Evolutionary conservation across 1,140 invertebrate genomes (phyloP).

Genomic region (Amphibalanus amphitrite): DNA sequence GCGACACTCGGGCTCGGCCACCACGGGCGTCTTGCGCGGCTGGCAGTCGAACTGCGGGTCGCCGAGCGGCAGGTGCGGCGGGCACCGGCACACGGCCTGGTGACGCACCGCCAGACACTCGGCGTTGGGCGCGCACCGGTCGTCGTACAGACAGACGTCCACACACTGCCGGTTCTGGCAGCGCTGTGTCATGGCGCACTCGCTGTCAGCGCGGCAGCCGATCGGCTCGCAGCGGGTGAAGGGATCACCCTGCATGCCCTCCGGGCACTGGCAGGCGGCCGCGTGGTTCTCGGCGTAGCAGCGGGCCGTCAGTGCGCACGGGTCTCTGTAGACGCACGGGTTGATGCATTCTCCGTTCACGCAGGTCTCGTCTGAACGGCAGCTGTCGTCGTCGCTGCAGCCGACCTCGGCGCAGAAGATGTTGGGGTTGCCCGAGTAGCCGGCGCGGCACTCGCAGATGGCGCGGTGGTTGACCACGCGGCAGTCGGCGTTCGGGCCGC

Average conservation of each 20-base stretch:
- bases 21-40: constrained; percentile 62
- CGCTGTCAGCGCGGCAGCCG: constrained; percentile 18
- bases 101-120: constrained; percentile 66
- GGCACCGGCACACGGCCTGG: constrained; percentile 61
- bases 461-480: constrained; percentile 31
- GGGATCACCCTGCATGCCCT: constrained; percentile 22
- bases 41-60: constrained; percentile 33
- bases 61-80: constrained; percentile 21
- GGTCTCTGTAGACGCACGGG: constrained; percentile 51
- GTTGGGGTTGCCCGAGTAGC: constrained; percentile 24
- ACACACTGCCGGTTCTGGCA: constrained; percentile 25
- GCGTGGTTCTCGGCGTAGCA: constrained; percentile 53
- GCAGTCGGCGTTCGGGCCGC: constrained; percentile 49
- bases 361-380: constrained; percentile 52
- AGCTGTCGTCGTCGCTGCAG: constrained; percentile 58
- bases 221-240: constrained; percentile 18
- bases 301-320: constrained; percentile 61
- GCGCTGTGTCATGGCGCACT: constrained; percentile 24
- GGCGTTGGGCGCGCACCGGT: constrained; percentile 54
- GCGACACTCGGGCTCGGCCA: constrained; percentile 29
- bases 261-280: constrained; percentile 26
- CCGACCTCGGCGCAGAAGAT: constrained; percentile 33
- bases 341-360: constrained; percentile 65
- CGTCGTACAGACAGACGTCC: constrained; percentile 34
- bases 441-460: constrained; percentile 24